These are phyloP conservation scores for Erebia epiphron DNA, from an alignment of 2,888 invertebrate species.

Conservation along the genomic window DNA sequence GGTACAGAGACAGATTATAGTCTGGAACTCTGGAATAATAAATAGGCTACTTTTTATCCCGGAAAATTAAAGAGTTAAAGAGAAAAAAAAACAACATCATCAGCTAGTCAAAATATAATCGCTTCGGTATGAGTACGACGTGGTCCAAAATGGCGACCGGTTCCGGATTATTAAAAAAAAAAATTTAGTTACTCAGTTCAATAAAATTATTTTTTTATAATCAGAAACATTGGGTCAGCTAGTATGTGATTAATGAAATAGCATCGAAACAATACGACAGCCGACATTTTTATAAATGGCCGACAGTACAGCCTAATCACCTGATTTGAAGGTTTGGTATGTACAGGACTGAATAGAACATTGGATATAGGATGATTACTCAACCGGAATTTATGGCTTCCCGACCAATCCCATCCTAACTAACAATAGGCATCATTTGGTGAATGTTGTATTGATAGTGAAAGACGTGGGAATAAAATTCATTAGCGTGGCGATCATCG, in stretches of 20 bases:
- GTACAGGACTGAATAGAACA: slow-evolving; percentile 27
- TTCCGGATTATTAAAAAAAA: no score
- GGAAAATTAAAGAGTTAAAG: no score
- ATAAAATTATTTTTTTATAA: no score
- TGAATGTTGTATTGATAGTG: slow-evolving; percentile 38
- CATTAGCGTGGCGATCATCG: slow-evolving; percentile 27
- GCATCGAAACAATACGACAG: not conserved
- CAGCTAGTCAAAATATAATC: not conserved
- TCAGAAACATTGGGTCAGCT: no score
- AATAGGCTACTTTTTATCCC: no score
- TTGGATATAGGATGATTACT: slow-evolving; percentile 48
- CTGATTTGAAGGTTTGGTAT: slow-evolving; percentile 31
- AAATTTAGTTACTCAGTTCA: no score
- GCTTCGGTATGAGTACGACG: no score
- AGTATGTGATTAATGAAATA: not conserved
- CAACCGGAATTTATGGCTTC: slow-evolving; percentile 59
- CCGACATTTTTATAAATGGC: slow-evolving; percentile 9
- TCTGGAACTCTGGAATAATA: no score
- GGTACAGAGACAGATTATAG: no score
- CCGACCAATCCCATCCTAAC: slow-evolving; percentile 52
- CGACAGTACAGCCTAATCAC: slow-evolving; percentile 29
- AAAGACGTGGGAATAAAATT: slow-evolving; percentile 39
- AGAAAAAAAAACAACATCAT: no score
- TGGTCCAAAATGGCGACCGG: no score
- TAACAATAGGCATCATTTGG: slow-evolving; percentile 50